Percentiles rank a stretch among this genome's conserved stretches.
Evolutionary conservation across 2,113 vertebrate species (phyloP).

Genomic region (Platysternon megacephalum): DNA sequence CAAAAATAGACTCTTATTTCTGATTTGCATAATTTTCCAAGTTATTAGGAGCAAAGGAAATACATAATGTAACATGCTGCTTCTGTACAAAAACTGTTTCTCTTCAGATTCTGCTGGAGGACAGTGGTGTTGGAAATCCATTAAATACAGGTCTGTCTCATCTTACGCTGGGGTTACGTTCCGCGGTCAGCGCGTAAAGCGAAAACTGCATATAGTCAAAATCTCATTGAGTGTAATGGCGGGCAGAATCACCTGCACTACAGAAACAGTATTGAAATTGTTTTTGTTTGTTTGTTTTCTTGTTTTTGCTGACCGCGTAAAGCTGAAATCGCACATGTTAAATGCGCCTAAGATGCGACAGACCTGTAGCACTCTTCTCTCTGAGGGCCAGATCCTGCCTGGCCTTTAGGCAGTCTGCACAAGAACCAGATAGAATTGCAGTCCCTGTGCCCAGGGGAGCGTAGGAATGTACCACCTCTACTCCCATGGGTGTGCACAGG

Average conservation of each 20-base stretch:
- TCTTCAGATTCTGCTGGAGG: not conserved
- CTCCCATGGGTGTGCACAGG: no score
- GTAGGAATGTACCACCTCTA: not conserved
- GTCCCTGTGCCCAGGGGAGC: not conserved
- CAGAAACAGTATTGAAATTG: no score
- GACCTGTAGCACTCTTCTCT: not conserved
- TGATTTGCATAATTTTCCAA: not conserved
- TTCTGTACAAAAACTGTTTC: not conserved
- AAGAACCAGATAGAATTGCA: not conserved
- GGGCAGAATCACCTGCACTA: no score
- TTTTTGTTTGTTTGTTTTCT: no score
- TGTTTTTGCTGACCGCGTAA: no score
- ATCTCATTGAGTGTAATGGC: no score
- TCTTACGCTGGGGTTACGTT: no score
- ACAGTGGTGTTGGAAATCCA: not conserved
- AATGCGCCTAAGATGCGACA: no score
- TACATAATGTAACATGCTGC: not conserved
- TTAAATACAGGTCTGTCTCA: no score
- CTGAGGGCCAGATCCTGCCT: not conserved
- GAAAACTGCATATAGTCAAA: no score
- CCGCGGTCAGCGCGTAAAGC: no score
- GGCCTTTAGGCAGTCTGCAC: not conserved
- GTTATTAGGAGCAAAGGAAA: not conserved
- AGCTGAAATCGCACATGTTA: no score
- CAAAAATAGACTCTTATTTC: conserved; percentile 43